Base-by-base conservation (phyloP, 2,888 invertebrate genomes). In the Sisyra terminalis region DNA sequence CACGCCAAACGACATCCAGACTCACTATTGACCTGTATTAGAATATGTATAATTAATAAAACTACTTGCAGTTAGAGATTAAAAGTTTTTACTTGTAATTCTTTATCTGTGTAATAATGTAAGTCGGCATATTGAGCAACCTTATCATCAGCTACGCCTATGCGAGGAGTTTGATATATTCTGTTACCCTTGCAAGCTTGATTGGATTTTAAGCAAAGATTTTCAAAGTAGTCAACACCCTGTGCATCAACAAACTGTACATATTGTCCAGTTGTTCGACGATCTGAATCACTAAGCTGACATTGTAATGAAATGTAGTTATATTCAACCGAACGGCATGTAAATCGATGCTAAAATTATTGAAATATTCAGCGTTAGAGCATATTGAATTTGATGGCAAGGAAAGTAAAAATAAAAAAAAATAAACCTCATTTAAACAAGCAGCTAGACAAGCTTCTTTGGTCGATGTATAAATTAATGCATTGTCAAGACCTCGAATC, bases 381-480 rank as follows among this genome's bases (percentile, higher is more conserved):
- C 8, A 32, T 9, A 32, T n/a, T 32, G 8, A 16, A 36, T 29
- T 42, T 32, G 24, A 32, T 14, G 16, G 40, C 41, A 14, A 29
- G 18, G 39, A 16, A 31, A 8, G 11, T 39, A 45, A n/a, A n/a
- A n/a, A 45, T 43, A 34, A 7, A 24, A 5, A 24, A 24, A 24
- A 24, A 5, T 3, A 24, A 65, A 81, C 82, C 73, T 93, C 92
- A 59, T 90, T 90, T 42, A 92, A 69, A 59, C 92, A 93, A 32
- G 92, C 87, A 17, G 90, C 86, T 18, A 92, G 69, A 57, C 92
- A 93, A 46, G 89, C 88, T 66, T 92, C 92, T 63, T 92, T 92
- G 45, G 90, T 89, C 39, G 89, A 88, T 2, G 90, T 88, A 62
- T 89, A 92, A 60, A 92, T 88, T 47, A 90, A 71, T 30, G 89